A percentile compares a stretch with the other conserved stretches of the same genome.
Conservation (phyloP, 1,140 invertebrate species). For the Polyergus mexicanus region DNA sequence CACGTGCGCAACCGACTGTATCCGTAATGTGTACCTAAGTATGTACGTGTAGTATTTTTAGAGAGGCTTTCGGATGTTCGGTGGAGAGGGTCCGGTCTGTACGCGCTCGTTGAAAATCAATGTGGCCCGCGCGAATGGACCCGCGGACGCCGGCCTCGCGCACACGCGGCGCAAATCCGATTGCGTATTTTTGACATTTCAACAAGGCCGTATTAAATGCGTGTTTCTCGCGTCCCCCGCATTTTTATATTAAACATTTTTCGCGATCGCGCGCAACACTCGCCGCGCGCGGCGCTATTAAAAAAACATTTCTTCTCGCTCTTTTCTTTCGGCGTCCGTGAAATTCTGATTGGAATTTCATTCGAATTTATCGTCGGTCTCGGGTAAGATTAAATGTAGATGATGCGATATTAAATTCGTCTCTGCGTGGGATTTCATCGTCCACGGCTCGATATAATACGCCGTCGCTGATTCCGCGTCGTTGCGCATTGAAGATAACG, state of each 20-base stretch:
- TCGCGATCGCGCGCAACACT: not conserved
- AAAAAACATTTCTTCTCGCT: conserved; percentile 52
- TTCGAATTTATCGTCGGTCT: conserved; percentile 56
- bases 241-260: conserved; percentile 34
- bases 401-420: conserved; percentile 62
- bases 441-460: conserved; percentile 25
- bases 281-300: not conserved
- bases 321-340: conserved; percentile 14
- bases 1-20: conserved; percentile 43
- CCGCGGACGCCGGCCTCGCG: not conserved
- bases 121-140: conserved; percentile 11
- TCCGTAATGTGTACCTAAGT: conserved; percentile 60
- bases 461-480: conserved; percentile 31
- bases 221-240: not conserved
- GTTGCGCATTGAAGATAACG: conserved; percentile 57
- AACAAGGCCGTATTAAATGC: conserved; percentile 17
- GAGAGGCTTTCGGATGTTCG: not conserved
- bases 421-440: conserved; percentile 47
- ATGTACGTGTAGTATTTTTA: conserved; percentile 52
- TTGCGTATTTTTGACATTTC: not conserved
- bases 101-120: conserved; percentile 37
- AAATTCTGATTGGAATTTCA: conserved; percentile 58
- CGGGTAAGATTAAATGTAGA: conserved; percentile 58
- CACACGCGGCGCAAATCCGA: conserved; percentile 37
- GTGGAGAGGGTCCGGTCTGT: conserved; percentile 15